Conservation (phyloP, 2,888 invertebrate species). For the Dryomyza anilis region DNA sequence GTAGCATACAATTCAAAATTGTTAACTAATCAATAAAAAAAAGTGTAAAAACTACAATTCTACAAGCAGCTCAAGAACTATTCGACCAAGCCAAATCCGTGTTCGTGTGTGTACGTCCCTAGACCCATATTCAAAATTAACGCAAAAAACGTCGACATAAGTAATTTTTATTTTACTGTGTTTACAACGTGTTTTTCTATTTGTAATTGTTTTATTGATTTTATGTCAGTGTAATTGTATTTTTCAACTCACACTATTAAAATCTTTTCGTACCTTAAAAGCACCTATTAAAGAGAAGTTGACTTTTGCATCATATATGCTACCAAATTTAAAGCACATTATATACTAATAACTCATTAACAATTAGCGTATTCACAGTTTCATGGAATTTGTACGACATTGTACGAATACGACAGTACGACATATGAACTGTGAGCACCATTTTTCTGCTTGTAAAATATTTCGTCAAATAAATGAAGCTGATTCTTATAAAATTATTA, state of each 20-base stretch:
- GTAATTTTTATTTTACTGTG: constrained; percentile 24
- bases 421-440: too few relatives aligned
- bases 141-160: constrained; percentile 11
- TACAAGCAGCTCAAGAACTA: constrained; percentile 4
- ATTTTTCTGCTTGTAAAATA: too few relatives aligned
- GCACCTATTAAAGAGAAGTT: too few relatives aligned
- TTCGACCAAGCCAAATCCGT: constrained; percentile 4
- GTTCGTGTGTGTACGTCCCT: constrained; percentile 20
- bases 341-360: too few relatives aligned
- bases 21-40: background rate
- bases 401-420: too few relatives aligned
- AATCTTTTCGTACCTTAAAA: background rate
- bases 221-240: constrained; percentile 14
- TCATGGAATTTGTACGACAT: too few relatives aligned
- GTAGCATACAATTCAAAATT: constrained; percentile 5
- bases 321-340: background rate
- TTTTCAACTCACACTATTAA: constrained; percentile 3
- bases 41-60: too few relatives aligned
- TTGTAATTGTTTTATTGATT: background rate
- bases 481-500: too few relatives aligned
- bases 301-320: background rate
- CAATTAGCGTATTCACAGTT: too few relatives aligned
- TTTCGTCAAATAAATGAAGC: too few relatives aligned
- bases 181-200: constrained; percentile 13
- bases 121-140: background rate